Base-by-base conservation (phyloP, 1,140 invertebrate genomes). In the Heliconius hermathena region DNA sequence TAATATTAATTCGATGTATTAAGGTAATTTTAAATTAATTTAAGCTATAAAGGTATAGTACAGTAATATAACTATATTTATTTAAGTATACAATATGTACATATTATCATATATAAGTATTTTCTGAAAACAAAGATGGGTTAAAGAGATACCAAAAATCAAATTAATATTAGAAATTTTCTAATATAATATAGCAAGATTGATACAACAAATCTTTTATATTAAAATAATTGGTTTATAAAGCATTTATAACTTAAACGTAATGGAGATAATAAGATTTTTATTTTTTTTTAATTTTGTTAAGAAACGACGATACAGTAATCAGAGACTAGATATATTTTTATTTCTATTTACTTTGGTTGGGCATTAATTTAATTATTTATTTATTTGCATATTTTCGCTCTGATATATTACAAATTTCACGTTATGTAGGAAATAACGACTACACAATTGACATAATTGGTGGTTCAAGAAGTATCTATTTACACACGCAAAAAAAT, bases 281-380 rank as follows among this genome's bases (percentile, higher is more conserved):
- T 41, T 52, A 5, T 57, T 26, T 57, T 57, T 54, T n/a, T 5
- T 5, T 6, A 26, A 22, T 66, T 66, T 29, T n/a, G 26, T 66
- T 26, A 66, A 66, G 60, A 29, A 66, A 29, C 9, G 22, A 46
- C 3, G 41, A 46, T 20, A 66, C 26, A 66, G 11, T 66, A 66
- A 66, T 66, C 60, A 66, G 60, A 78, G 77, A 78, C 77, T 78
- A 78, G 77, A 78, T 71, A 57, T 38, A 36, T 77, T 72, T 78
- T 73, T 78, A 78, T 78, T 73, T 38, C 71, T 73, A 73, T 71
- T 52, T 78, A 60, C 71, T 73, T 78, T 73, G 77, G 77, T 73
- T 38, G 38, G 29, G 74, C 60, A 41, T 70, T 76, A 70, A 75
- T 33, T 74, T 66, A 76, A 49, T 71, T 70, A 26, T n/a, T 66